Evolutionary conservation across 1,140 invertebrate species (phyloP).

Genomic region (Zaprionus capensis): DNA sequence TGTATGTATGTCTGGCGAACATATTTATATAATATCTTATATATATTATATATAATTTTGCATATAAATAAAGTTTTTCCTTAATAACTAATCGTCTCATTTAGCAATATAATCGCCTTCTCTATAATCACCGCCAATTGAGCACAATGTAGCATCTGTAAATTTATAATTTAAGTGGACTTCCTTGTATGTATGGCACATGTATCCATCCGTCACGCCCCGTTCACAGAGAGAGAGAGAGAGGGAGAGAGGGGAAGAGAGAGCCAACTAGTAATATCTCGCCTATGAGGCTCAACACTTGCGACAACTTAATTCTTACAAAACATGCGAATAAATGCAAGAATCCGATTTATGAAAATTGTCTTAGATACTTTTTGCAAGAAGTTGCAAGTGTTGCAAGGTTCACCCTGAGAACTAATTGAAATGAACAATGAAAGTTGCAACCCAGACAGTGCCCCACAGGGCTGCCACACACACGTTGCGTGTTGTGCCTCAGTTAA

Average conservation of each 20-base stretch:
- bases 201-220: constrained; percentile 29
- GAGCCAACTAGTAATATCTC: neutral
- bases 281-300: constrained; percentile 50
- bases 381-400: neutral
- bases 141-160: constrained; percentile 3
- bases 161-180: constrained; percentile 63
- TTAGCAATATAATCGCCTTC: neutral
- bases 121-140: neutral
- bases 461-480: neutral
- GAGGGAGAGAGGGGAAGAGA: neutral
- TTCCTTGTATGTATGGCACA: constrained; percentile 48
- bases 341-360: constrained; percentile 13
- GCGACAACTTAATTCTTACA: constrained; percentile 74
- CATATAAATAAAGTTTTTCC: constrained; percentile 1
- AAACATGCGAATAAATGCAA: constrained; percentile 55
- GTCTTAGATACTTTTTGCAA: constrained; percentile 10
- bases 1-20: too few species aligned
- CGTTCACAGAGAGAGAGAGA: constrained; percentile 24
- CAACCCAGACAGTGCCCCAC: constrained; percentile 31
- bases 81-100: constrained; percentile 9
- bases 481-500: constrained; percentile 64
- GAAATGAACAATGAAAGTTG: constrained; percentile 70
- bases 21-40: neutral
- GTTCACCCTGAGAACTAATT: constrained; percentile 45
- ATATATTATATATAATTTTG: neutral